Evolutionary conservation across 53 echinoderm and acorn worm species (phyloP), one percentile per base, ranked within the genome.

Genomic region (Hippasteria phrygiana): DNA sequence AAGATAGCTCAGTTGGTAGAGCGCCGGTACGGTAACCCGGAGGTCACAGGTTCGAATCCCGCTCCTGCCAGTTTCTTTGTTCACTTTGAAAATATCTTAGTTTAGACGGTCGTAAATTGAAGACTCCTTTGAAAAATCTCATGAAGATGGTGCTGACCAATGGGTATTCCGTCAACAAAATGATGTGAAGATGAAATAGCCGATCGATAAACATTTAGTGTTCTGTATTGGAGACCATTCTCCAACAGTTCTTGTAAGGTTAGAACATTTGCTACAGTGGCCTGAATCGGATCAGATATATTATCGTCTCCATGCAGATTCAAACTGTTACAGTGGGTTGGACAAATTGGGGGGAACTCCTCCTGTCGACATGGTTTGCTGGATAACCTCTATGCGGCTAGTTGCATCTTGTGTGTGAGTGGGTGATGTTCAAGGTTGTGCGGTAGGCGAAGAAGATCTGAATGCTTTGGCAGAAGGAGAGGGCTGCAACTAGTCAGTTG

Each of bases 381-480:
- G 20, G 48, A 74, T 74, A 74, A 47, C 29, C 27, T 74, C 75
- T 46, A 74, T 13, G 75, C 75, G 75, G 75, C 75, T 47, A 74
- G 48, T 16, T 46, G 75, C 22, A 74, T 24, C 27, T 26, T 46
- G 48, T 74, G 12, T 12, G 8, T 28, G 22, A 74, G 75, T 46
- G 75, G 75, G 31, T 74, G 75, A 27, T 24, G 22, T 29, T 22
- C 13, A 22, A 12, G 27, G 48, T 46, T 47, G 75, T 74, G 75
- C 10, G 45, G 28, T 14, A 74, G 75, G 11, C 48, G 45, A 0
- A 74, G 75, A 27, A 66, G 67, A 33, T 66, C 67, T 28, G 32
- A 34, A 5, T 32, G 31, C 34, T 32, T 28, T 7, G 31, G 67
- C 34, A 66, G 67, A 5, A 66, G 31, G 32, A 66, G 6, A 14